Conservation (phyloP, 2,113 vertebrate genomes). For the Cyanistes caeruleus region DNA sequence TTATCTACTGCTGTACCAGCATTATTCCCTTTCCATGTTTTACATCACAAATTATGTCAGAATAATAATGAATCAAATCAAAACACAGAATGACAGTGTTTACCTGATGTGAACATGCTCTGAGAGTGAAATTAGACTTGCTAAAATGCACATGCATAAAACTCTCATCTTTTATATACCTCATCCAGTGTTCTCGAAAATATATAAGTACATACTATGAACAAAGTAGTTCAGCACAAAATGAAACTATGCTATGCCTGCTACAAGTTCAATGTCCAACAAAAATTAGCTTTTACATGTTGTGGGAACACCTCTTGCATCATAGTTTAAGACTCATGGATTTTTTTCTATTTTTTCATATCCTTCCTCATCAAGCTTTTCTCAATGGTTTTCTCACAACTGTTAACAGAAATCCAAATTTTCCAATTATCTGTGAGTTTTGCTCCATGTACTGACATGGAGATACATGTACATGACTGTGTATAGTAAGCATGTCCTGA, state of each 20-base stretch:
- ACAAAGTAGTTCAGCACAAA: neutral
- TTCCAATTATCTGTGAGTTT: neutral
- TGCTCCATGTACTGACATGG: neutral
- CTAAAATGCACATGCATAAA: conserved; percentile 3
- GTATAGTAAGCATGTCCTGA: too few relatives aligned
- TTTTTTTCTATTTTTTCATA: neutral
- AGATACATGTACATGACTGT: too few relatives aligned
- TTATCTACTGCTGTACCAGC: neutral
- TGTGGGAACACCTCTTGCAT: neutral
- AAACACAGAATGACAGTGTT: conserved; percentile 15
- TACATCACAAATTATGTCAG: neutral
- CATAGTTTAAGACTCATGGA: neutral
- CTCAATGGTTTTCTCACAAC: neutral
- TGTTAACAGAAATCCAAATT: neutral
- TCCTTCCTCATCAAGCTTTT: neutral
- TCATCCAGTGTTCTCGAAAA: neutral
- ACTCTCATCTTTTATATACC: neutral
- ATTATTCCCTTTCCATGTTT: neutral
- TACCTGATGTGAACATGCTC: neutral
- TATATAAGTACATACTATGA: neutral
- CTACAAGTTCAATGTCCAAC: neutral
- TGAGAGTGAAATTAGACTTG: neutral
- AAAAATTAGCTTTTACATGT: neutral
- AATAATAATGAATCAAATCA: conserved; percentile 8
- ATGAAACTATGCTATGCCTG: neutral